A percentile compares a stretch with the other conserved stretches of the same genome.
phyloP scores from a whole-genome alignment of 2,888 invertebrate genomes.

The Papilio elwesi region DNA sequence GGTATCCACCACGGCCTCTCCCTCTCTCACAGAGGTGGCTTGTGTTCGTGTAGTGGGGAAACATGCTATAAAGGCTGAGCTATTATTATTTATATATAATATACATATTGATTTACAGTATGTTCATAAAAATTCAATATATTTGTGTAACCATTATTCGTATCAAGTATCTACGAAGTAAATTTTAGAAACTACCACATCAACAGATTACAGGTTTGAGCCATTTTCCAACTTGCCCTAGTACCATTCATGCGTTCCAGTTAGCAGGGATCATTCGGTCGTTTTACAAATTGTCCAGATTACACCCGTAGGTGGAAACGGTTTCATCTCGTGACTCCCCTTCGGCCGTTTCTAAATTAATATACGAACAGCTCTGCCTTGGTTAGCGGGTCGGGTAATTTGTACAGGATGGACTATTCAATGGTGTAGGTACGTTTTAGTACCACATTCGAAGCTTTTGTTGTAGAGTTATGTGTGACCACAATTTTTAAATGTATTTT shows the following conservation, averaged over 20 bases:
- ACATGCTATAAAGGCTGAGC: too few species aligned
- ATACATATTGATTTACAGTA: too few species aligned
- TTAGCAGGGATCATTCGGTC: slow-evolving; percentile 58
- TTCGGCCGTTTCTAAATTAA: slow-evolving; percentile 71
- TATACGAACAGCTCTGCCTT: slow-evolving; percentile 67
- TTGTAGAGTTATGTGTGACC: too few species aligned
- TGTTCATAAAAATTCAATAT: too few species aligned
- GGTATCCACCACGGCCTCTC: too few species aligned
- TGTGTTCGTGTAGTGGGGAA: too few species aligned
- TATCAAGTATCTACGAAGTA: not conserved
- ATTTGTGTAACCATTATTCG: not conserved
- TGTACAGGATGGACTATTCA: slow-evolving; percentile 2
- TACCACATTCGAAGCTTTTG: not conserved
- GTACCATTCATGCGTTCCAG: slow-evolving; percentile 53
- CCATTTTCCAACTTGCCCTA: slow-evolving; percentile 43
- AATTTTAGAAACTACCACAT: slow-evolving; percentile 53
- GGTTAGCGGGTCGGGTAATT: slow-evolving; percentile 53
- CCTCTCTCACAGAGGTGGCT: too few species aligned
- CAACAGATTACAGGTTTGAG: slow-evolving; percentile 62
- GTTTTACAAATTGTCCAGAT: slow-evolving; percentile 67
- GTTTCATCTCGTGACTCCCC: slow-evolving; percentile 73
- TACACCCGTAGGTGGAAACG: slow-evolving; percentile 69
- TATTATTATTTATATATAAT: too few species aligned
- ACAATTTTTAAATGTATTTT: too few species aligned
- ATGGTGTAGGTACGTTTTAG: slow-evolving; percentile 52